Evolutionary conservation across 2,888 invertebrate genomes (phyloP), one percentile per base, ranked within the genome.

Genomic region (Andrena chrysosceles): DNA sequence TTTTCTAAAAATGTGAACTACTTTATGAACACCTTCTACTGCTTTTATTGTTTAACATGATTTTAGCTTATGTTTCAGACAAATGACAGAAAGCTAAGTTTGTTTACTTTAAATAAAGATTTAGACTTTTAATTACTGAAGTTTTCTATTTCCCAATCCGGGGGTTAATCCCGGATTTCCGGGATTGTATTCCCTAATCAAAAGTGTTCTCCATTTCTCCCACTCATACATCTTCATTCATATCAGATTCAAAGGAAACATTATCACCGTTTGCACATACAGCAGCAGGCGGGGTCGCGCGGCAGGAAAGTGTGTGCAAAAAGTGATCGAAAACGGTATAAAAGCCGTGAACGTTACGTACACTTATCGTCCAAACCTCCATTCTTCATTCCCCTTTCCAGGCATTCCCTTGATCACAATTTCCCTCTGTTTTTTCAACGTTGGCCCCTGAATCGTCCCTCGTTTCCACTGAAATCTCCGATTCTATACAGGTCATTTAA

Each of bases 291-390:
- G 16, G 7, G 0, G n/a, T 33, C 16, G 31, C 31, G 7, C n/a
- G 8, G n/a, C n/a, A 16, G 0, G 31, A 33, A 26, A 23, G 7
- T 31, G n/a, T 16, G 13, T n/a, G 62, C 5, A 23, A 42, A 63
- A 33, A 20, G 4, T 63, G 35, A 5, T 20, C 20, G 23, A 13
- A 63, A 42, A 23, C 35, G 20, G n/a, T 26, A 20, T 29, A 31
- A n/a, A 56, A 70, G 48, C 70, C 70, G 42, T 13, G 31, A 60
- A 59, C 42, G 48, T 70, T 48, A 35, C 42, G 70, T 48, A 42
- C 20, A 60, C 59, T 70, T 59, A 42, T n/a, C 56, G 42, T 42
- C 4, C 13, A 42, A 42, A 42, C 13, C 42, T 10, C 13, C 8
- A 20, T n/a, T 20, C 23, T 26, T 10, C 42, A 26, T 35, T n/a